Base-by-base conservation (phyloP, 2,797 vertebrate genomes). In the Antrozous pallidus region DNA sequence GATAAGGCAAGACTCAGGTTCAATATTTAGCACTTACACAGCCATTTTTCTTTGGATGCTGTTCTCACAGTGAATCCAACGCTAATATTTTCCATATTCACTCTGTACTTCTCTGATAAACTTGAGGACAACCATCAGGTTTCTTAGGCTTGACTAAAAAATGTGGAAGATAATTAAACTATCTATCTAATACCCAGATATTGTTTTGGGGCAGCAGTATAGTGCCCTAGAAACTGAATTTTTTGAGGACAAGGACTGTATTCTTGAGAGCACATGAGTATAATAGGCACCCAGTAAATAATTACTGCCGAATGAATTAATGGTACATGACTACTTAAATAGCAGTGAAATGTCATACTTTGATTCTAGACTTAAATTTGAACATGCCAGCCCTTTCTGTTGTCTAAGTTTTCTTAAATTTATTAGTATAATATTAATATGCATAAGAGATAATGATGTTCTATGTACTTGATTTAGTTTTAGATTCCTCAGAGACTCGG, bases 11-110 rank as follows among this genome's bases (percentile, higher is more conserved):
- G 91, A 96, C 95, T 94, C 95, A 94, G 92, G 81, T 87, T 94
- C 96, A 95, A 94, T 95, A 96, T 92, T 97, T 96, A 96, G 94
- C 85, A 95, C 81, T 96, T 92, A 84, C 85, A 94, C 94, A 95
- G 85, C 58, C 94, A 84, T 94, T 94, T 93, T 92, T 38, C 92
- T 93, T 95, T 96, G 94, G 85, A 93, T 95, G 90, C 88, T 88
- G 18, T 95, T 93, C 92, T 95, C 70, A 95, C 70, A 90, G 33
- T 90, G 88, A 96, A 93, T 96, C 87, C 95, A 97, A 90, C 73
- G 94, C 63, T 88, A 47, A 51, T 91, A 87, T 91, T 94, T 88
- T 89, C 47, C 56, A 33, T 77, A 85, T 92, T 75, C 42, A 56
- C 73, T 95, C 73, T 93, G 70, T 69, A 58, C 47, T 91, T 95